Conservation (phyloP, 2,113 vertebrate species). For the Gavia stellata region DNA sequence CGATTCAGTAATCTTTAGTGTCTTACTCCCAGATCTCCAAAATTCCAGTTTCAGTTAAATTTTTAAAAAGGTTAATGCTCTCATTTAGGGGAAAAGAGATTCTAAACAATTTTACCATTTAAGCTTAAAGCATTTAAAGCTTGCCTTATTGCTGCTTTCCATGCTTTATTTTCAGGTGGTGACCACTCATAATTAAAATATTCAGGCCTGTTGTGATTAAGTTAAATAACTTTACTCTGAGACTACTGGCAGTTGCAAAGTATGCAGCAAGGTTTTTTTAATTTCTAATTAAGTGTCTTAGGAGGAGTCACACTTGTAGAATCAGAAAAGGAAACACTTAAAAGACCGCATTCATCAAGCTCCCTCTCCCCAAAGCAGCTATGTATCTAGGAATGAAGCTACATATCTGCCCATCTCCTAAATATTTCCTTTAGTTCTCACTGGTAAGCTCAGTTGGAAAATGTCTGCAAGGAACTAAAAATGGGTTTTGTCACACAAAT, state of each 20-base stretch:
- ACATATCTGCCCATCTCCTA: neutral
- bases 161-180: neutral
- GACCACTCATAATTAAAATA: neutral
- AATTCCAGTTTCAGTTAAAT: neutral
- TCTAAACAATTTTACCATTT: neutral
- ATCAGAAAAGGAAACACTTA: neutral
- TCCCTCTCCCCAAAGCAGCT: neutral
- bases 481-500: neutral
- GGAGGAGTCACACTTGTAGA: neutral
- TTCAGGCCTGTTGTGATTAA: neutral
- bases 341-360: neutral
- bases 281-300: neutral
- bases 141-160: neutral
- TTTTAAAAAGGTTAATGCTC: neutral
- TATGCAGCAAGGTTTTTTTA: neutral
- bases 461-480: neutral
- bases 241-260: neutral
- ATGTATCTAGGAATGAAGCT: neutral
- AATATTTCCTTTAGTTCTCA: neutral
- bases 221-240: neutral
- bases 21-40: neutral
- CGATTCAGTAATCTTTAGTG: neutral
- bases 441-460: neutral
- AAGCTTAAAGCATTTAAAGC: neutral
- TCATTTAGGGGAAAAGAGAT: neutral